Base-by-base conservation (phyloP, 1,140 invertebrate genomes). In the Phocides pigmalion region DNA sequence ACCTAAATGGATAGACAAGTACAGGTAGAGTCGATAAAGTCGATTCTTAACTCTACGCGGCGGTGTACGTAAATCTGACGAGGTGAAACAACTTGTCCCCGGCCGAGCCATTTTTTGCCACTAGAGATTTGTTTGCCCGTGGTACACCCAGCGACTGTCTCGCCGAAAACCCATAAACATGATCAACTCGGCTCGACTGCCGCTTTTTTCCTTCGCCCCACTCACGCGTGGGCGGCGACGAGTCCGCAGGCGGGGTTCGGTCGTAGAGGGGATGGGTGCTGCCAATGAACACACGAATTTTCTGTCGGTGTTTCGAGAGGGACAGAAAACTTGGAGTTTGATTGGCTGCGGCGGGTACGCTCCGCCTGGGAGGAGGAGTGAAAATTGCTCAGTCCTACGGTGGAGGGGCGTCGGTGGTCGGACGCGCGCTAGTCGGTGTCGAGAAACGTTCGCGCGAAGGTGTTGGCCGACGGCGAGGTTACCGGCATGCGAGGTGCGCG, bases 91-190 rank as follows among this genome's bases (percentile, higher is more conserved):
- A 84, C 83, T 90, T 85, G 87, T 90, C 83, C 66, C 71, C 68
- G 70, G 72, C 74, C 81, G 68, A 79, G 77, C 72, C 79, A 83
- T 87, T 90, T 90, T 90, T 90, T 90, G 87, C 84, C 83, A 80
- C 80, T 77, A 87, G 75, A 88, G 82, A 85, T 90, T 89, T 88
- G 87, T 88, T 88, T 82, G 82, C 68, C 66, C 78, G 79, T 69
- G 72, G 79, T 72, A 77, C 80, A 78, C 75, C 69, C 62, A 72
- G 79, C 78, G 83, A 81, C 79, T 84, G 81, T 80, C 84, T 87
- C 84, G 81, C 74, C 82, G 80, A 84, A 88, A 85, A 84, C 82
- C 84, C 86, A 90, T 90, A 90, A 90, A 90, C 88, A 89, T 87
- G 81, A 84, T 82, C 82, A 72, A 79, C 74, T 79, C 80, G 63